A percentile compares a stretch with the other conserved stretches of the same genome.
phyloP scores from a whole-genome alignment of 2,888 invertebrate species.

The Lithophane ornitopus region DNA sequence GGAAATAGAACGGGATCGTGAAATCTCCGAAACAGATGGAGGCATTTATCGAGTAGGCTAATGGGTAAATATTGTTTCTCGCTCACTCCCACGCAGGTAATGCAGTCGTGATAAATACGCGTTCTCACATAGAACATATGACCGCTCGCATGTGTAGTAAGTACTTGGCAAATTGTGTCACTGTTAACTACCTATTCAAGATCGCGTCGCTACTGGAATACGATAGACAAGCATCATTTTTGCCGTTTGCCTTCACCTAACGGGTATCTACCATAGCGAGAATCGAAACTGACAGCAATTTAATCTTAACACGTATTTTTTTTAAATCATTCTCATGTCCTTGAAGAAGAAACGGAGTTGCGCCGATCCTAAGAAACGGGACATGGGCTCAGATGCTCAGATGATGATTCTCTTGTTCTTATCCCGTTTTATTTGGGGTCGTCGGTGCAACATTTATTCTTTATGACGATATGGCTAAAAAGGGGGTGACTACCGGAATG shows the following conservation, averaged over 20 bases:
- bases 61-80: constrained; percentile 63
- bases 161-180: constrained; percentile 54
- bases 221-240: constrained; percentile 49
- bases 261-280: not conserved
- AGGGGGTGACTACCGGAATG: not conserved
- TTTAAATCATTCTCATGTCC: not conserved
- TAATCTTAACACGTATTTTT: not conserved
- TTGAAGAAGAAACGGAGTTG: not conserved
- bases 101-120: constrained; percentile 23
- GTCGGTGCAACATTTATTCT: not conserved
- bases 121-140: constrained; percentile 37
- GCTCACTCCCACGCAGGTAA: constrained; percentile 50
- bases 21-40: constrained; percentile 64
- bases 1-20: constrained; percentile 71
- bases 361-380: not conserved
- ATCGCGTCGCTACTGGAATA: constrained; percentile 48
- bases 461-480: not conserved
- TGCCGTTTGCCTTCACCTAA: constrained; percentile 11
- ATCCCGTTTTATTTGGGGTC: not conserved
- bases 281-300: not conserved
- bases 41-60: constrained; percentile 58
- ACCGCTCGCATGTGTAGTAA: constrained; percentile 28
- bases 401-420: not conserved
- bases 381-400: not conserved
- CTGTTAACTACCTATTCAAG: constrained; percentile 48